A percentile compares a stretch with the other conserved stretches of the same genome.
phyloP scores from a whole-genome alignment of 2,113 vertebrate genomes.

The Nycticebus coucang region DNA sequence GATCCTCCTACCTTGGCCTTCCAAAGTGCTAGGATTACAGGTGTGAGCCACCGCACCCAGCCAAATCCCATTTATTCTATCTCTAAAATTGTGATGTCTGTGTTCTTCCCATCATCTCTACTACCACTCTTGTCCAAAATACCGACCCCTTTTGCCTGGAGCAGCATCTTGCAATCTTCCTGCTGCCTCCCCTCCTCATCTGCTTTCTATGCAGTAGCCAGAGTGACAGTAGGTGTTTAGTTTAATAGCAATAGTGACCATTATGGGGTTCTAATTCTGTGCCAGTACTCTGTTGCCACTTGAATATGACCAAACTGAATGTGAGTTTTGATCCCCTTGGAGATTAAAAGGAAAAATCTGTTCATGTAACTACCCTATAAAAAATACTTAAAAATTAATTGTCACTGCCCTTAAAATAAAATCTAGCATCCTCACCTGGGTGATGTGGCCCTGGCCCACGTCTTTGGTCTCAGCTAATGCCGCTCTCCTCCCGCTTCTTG shows the following conservation, averaged over 20 bases:
- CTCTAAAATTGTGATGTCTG: neutral
- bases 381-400: neutral
- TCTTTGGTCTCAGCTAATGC: neutral
- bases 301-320: neutral
- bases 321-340: neutral
- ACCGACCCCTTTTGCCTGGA: neutral
- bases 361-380: neutral
- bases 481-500: neutral
- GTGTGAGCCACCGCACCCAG: no score
- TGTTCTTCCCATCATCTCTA: neutral
- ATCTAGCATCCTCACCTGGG: neutral
- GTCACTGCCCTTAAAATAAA: neutral
- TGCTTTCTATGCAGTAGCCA: neutral
- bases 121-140: neutral
- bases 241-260: neutral
- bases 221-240: neutral
- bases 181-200: no score
- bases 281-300: neutral
- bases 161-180: neutral
- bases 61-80: neutral
- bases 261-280: neutral
- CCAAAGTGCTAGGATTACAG: no score
- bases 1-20: no score
- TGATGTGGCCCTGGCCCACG: no score
- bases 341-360: neutral